Base-by-base conservation (phyloP, 2,113 vertebrate genomes). In the Xiphophorus hellerii region DNA sequence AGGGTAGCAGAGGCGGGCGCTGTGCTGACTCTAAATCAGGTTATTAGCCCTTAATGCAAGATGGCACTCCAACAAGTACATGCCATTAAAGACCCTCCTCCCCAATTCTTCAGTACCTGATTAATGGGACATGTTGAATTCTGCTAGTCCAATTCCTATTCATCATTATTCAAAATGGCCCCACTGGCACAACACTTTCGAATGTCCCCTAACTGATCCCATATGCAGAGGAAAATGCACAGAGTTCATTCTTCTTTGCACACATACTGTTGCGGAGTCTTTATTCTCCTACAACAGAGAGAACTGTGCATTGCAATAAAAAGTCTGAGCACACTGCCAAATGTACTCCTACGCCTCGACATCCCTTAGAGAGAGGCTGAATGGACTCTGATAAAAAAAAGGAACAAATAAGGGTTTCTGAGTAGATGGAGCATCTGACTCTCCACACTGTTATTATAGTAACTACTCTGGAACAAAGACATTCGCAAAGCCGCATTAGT, bases 331-430 rank as follows among this genome's bases (percentile, higher is more conserved):
- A 78, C 80, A 69, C 68, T 85, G 88, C 85, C 83, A 87, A 91
- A 90, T 81, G 80, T 85, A 84, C 82, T 89, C 88, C 87, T 87
- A 84, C 66, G 68, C 78, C 72, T 69, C 60, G 7, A 81, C 80
- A 83, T 88, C 78, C 86, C 82, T 88, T 69, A 69, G 86, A 91
- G 87, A 86, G 74, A 63, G 74, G 73, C 85, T 87, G 86, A 88
- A 88, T 86, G 77, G 85, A 85, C 88, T 86, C 76, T 79, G 85
- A 85, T 85, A 87, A 89, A 90, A 90, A 91, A 90, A 83, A 85
- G 86, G 81, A 84, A 84, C 85, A 74, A 80, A 89, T 87, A 83
- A 75, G 73, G 80, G 74, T 76, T 58, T 85, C 69, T 75, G 84
- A 82, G 80, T 82, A 82, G 83, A 92, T 86, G 80, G 80, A 75